A percentile compares a stretch with the other conserved stretches of the same genome.
Evolutionary conservation across 1,140 invertebrate species (phyloP).

Genomic region (Drosophila sturtevanti): DNA sequence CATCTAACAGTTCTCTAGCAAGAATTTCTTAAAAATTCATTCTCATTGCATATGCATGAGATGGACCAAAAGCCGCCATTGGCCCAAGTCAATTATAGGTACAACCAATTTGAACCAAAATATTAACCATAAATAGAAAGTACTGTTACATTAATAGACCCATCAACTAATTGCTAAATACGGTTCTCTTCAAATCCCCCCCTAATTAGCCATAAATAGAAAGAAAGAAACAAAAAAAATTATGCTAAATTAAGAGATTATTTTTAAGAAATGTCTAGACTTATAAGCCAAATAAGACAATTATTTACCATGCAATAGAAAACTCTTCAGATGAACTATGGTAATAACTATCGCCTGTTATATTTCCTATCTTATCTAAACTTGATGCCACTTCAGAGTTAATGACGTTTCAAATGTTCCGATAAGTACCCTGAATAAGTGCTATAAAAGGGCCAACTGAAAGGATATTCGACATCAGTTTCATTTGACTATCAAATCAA

Average conservation of each 20-base stretch:
- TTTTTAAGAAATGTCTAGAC: neutral
- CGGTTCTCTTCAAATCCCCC: slow-evolving; percentile 1
- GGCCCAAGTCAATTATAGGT: slow-evolving; percentile 35
- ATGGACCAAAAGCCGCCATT: neutral
- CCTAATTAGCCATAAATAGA: neutral
- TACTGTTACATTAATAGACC: slow-evolving; percentile 50
- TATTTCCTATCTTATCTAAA: slow-evolving; percentile 10
- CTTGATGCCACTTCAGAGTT: slow-evolving; percentile 7
- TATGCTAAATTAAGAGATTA: slow-evolving; percentile 7
- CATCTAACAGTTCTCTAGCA: slow-evolving; percentile 49
- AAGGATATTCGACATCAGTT: slow-evolving; percentile 36
- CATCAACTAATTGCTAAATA: slow-evolving; percentile 21
- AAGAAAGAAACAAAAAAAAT: too few relatives aligned
- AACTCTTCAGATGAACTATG: neutral
- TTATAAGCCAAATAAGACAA: neutral
- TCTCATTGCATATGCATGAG: slow-evolving; percentile 54
- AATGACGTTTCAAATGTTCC: neutral
- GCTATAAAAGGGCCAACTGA: slow-evolving; percentile 30
- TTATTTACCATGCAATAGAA: neutral
- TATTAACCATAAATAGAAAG: slow-evolving; percentile 7
- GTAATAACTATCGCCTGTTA: neutral
- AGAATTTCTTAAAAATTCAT: slow-evolving; percentile 30
- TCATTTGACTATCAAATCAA: slow-evolving; percentile 1
- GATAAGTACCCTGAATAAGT: neutral
- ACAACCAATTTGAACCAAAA: slow-evolving; percentile 33